A percentile compares a stretch with the other conserved stretches of the same genome.
Evolutionary conservation across 2,888 invertebrate genomes (phyloP).

Genomic region (Emmelina monodactyla): DNA sequence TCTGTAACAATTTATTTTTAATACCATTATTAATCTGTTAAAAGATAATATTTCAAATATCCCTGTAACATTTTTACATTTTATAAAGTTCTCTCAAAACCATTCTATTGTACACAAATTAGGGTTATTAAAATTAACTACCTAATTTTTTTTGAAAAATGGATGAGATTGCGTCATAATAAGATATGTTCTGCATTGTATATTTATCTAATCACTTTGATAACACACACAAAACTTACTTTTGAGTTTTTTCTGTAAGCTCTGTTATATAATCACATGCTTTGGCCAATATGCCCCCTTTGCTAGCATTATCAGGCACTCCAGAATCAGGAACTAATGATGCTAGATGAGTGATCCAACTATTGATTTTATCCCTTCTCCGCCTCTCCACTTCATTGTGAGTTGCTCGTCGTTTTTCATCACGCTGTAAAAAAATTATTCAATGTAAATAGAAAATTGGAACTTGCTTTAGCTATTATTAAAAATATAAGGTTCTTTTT

Average conservation of each 20-base stretch:
- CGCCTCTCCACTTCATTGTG: constrained; percentile 96
- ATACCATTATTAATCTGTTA: no score
- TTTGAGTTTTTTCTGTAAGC: constrained; percentile 76
- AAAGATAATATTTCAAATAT: no score
- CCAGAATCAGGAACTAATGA: constrained; percentile 83
- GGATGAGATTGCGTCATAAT: no score
- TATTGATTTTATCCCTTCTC: constrained; percentile 94
- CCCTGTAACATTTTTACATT: no score
- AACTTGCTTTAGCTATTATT: background rate
- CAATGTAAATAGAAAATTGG: no score
- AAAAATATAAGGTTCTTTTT: constrained; percentile 37
- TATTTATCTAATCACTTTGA: no score
- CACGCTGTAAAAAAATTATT: constrained; percentile 70
- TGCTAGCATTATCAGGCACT: constrained; percentile 74
- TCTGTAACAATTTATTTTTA: constrained; percentile 42
- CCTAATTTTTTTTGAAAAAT: no score
- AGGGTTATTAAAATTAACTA: no score
- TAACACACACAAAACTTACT: no score
- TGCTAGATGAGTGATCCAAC: constrained; percentile 93
- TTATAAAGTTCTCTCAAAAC: no score
- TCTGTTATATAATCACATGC: constrained; percentile 94
- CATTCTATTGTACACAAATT: no score
- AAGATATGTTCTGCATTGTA: no score
- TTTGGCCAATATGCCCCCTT: constrained; percentile 94
- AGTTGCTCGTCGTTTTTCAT: constrained; percentile 88